phyloP scores from a whole-genome alignment of 2,113 vertebrate genomes.

The Salvelinus fontinalis region DNA sequence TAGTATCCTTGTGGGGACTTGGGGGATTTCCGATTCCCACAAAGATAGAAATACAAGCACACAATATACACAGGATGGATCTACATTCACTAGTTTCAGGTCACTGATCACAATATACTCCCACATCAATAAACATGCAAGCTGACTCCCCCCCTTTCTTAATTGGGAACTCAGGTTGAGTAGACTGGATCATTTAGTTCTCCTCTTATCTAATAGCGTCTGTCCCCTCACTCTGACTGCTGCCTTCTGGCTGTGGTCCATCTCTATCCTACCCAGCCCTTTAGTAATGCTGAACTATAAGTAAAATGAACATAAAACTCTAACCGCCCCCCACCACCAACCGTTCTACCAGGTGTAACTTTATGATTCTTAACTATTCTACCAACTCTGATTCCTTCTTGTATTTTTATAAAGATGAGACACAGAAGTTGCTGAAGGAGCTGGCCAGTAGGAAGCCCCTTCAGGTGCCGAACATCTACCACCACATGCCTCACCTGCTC shows the following conservation, averaged over 20 bases:
- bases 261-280: no score
- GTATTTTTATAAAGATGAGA: conserved; percentile 81
- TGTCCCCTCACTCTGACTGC: neutral
- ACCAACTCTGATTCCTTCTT: neutral
- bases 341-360: no score
- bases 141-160: no score
- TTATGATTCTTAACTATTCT: no score
- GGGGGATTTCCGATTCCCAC: no score
- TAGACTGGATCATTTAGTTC: neutral
- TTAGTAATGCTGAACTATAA: no score
- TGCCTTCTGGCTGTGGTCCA: neutral
- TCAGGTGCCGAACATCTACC: conserved; percentile 98
- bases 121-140: neutral
- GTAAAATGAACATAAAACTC: no score
- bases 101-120: neutral
- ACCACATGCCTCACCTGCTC: conserved; percentile 97
- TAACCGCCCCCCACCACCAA: no score
- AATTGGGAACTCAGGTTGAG: no score
- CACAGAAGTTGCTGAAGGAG: conserved; percentile 93
- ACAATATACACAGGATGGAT: neutral
- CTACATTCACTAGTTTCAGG: neutral
- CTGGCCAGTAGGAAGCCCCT: conserved; percentile 89
- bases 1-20: no score
- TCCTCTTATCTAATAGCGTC: neutral
- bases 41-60: neutral